Percentiles rank a stretch among this genome's conserved stretches.
These are phyloP conservation scores for Rallus limicola DNA, from an alignment of 2,113 vertebrate species.

Conservation along the genomic window DNA sequence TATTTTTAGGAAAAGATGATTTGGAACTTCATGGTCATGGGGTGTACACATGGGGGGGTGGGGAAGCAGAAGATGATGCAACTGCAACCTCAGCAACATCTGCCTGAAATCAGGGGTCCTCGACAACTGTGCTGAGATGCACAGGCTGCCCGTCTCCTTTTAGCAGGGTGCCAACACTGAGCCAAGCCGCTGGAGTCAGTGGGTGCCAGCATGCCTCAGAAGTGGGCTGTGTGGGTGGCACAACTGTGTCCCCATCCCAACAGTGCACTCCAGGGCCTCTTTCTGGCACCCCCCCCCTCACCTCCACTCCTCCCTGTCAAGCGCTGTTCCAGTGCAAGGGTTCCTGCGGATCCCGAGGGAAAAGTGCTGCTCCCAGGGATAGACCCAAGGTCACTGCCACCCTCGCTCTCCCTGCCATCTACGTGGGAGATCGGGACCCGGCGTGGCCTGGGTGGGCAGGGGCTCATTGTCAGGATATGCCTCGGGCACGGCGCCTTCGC, in stretches of 20 bases:
- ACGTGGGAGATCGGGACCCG: neutral
- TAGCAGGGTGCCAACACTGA: fast-evolving
- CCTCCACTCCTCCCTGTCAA: neutral
- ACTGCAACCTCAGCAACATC: neutral
- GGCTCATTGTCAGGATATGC: conserved; percentile 43
- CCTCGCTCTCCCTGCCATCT: neutral
- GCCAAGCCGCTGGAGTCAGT: fast-evolving
- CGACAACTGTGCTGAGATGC: neutral
- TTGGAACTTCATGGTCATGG: neutral
- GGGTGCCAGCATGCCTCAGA: neutral
- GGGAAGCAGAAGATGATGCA: neutral
- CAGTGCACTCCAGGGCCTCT: fast-evolving
- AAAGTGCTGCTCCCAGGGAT: neutral
- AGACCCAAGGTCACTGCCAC: neutral
- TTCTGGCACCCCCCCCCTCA: no score
- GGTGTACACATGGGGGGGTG: fast-evolving
- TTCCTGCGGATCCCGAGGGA: neutral
- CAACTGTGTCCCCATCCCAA: neutral
- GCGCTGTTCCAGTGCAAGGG: neutral
- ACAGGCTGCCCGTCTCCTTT: neutral
- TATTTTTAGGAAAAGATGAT: neutral
- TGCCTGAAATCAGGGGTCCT: neutral
- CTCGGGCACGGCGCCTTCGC: neutral
- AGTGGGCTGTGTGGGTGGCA: neutral
- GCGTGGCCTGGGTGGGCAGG: conserved; percentile 11